Percentiles rank a stretch among this genome's conserved stretches.
phyloP scores from a whole-genome alignment of 2,797 vertebrate species.

The Schizopygopsis malacanthus region DNA sequence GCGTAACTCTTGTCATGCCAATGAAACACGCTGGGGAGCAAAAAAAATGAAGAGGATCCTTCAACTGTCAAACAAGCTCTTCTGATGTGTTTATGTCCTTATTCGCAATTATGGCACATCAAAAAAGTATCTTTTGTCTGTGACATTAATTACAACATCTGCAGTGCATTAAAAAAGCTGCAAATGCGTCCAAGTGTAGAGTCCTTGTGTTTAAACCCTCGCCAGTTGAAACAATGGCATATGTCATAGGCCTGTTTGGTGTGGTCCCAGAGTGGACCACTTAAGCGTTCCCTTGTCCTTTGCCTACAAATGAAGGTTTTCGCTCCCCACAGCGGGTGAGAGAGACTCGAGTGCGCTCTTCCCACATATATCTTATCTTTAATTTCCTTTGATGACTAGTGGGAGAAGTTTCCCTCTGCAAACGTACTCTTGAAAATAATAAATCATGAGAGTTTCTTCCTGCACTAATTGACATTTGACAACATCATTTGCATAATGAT shows the following conservation, averaged over 20 bases:
- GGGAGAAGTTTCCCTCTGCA: conserved; percentile 70
- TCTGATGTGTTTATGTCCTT: conserved; percentile 46
- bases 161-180: conserved; percentile 37
- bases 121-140: conserved; percentile 49
- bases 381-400: conserved; percentile 71
- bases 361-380: conserved; percentile 61
- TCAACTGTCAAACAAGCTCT: conserved; percentile 63
- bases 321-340: conserved; percentile 40
- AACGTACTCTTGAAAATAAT: conserved; percentile 74
- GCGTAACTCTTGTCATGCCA: conserved; percentile 55
- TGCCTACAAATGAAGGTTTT: conserved; percentile 52
- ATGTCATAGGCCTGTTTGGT: conserved; percentile 46
- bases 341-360: conserved; percentile 37
- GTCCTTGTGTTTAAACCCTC: conserved; percentile 40
- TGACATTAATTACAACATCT: conserved; percentile 53
- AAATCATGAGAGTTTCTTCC: conserved; percentile 76
- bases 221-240: conserved; percentile 9
- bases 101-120: conserved; percentile 46
- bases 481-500: conserved; percentile 83
- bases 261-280: conserved; percentile 41
- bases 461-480: conserved; percentile 81
- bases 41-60: conserved; percentile 44
- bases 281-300: conserved; percentile 51
- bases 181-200: conserved; percentile 43
- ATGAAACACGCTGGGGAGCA: conserved; percentile 53